Percentiles rank a stretch among this genome's conserved stretches.
These are phyloP conservation scores for Zaprionus lachaisei DNA, from an alignment of 1,140 invertebrate species.

Conservation along the genomic window DNA sequence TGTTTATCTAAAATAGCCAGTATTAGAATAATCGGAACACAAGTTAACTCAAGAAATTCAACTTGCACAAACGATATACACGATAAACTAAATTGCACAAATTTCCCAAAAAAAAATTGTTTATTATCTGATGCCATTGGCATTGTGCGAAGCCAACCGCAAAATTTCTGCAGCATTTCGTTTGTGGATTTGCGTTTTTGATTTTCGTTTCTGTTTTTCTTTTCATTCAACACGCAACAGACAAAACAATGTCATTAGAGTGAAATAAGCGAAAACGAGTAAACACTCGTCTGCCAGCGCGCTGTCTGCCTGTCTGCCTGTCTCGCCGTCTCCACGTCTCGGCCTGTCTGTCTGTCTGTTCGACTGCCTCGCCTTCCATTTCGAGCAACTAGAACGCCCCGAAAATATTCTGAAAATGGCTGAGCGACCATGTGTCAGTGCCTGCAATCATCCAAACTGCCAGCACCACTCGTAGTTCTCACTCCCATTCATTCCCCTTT, in stretches of 20 bases:
- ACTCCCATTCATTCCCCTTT: constrained; percentile 36
- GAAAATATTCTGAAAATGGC: constrained; percentile 61
- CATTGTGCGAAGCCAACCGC: constrained; percentile 25
- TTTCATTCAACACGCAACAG: constrained; percentile 47
- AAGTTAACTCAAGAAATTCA: neutral
- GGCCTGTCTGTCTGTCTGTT: constrained; percentile 9
- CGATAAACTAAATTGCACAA: constrained; percentile 13
- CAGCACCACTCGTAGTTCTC: constrained; percentile 52
- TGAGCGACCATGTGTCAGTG: constrained; percentile 53
- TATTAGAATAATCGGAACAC: neutral
- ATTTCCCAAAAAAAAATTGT: constrained; percentile 16
- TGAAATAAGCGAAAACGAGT: constrained; percentile 58
- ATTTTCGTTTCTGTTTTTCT: neutral
- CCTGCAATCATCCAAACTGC: constrained; percentile 73
- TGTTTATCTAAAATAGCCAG: neutral
- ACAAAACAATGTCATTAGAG: constrained; percentile 69
- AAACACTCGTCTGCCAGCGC: constrained; percentile 30
- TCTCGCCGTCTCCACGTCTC: neutral
- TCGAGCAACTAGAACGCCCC: constrained; percentile 24
- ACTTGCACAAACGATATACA: neutral
- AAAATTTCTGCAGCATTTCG: constrained; percentile 31
- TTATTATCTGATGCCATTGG: constrained; percentile 20
- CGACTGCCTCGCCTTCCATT: constrained; percentile 5
- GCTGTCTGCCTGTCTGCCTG: constrained; percentile 23
- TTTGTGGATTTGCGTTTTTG: neutral